These are phyloP conservation scores for Parazoanthus swiftii DNA, from an alignment of 92 coral and sea anemone genomes.

Conservation along the genomic window DNA sequence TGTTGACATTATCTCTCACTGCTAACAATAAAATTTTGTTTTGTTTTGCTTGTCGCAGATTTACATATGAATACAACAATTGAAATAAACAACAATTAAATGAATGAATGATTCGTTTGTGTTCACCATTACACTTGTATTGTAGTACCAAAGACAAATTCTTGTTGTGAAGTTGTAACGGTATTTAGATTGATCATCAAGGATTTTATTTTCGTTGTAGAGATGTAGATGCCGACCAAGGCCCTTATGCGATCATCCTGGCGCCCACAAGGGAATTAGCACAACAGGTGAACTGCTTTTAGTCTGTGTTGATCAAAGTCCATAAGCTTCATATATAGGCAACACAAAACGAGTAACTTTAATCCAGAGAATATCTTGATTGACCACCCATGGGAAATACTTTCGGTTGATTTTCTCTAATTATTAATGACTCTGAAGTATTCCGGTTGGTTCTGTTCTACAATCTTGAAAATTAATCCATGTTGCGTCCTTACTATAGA, in stretches of 20 bases:
- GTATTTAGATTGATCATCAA: too few relatives aligned
- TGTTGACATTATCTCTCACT: too few relatives aligned
- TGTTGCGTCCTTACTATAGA: slow-evolving; percentile 49
- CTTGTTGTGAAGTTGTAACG: too few relatives aligned
- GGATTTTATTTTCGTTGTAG: slow-evolving; percentile 41
- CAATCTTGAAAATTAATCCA: not conserved
- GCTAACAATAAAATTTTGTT: too few relatives aligned
- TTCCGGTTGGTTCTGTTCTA: not conserved
- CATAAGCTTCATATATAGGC: not conserved
- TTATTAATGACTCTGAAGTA: not conserved
- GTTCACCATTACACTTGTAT: too few relatives aligned
- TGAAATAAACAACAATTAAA: too few relatives aligned
- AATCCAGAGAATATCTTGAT: too few relatives aligned
- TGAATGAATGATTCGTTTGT: too few relatives aligned
- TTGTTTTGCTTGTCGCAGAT: too few relatives aligned
- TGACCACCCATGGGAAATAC: not conserved
- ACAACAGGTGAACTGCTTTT: slow-evolving; percentile 72
- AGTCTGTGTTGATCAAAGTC: not conserved
- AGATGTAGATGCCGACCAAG: slow-evolving; percentile 91
- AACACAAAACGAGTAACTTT: not conserved
- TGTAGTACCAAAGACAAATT: not conserved
- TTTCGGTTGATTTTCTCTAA: not conserved
- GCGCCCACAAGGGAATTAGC: slow-evolving; percentile 98
- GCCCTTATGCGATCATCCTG: slow-evolving; percentile 92
- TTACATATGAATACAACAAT: too few relatives aligned